These are phyloP conservation scores for Glaucidium brasilianum DNA, from an alignment of 2,113 vertebrate species.

Conservation along the genomic window DNA sequence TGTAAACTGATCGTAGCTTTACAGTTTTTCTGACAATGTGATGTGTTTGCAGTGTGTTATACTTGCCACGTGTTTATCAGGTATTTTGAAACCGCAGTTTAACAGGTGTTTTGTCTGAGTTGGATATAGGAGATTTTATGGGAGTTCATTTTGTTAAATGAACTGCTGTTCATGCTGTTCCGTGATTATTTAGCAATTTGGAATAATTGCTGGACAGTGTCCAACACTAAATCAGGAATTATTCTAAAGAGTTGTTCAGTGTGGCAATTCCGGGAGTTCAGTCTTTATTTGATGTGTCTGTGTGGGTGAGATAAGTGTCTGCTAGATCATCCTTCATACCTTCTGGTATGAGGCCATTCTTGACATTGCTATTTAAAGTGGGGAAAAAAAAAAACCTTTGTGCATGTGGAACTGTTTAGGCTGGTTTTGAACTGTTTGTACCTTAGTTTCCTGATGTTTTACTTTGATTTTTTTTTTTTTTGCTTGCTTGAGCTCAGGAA, in stretches of 20 bases:
- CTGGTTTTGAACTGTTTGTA: not conserved
- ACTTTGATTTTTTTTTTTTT: not conserved
- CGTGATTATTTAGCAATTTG: not conserved
- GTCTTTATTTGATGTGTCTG: not conserved
- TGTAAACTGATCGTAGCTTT: not conserved
- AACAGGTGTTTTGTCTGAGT: not conserved
- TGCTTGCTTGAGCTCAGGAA: not conserved
- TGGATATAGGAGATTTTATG: not conserved
- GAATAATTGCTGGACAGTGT: not conserved
- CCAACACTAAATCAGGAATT: constrained; percentile 17
- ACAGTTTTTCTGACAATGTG: not conserved
- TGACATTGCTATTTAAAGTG: not conserved
- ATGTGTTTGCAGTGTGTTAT: not conserved
- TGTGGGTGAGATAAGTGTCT: constrained; percentile 50
- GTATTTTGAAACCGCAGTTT: not conserved
- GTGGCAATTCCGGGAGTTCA: not conserved
- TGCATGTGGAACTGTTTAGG: not conserved
- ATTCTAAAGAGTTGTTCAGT: not conserved
- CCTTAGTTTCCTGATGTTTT: not conserved
- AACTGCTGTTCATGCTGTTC: not conserved
- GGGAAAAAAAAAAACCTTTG: not conserved
- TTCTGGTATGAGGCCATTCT: constrained; percentile 27
- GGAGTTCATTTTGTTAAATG: not conserved
- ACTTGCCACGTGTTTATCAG: not conserved
- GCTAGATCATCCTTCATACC: constrained; percentile 33